These are phyloP conservation scores for Pogona vitticeps DNA, from an alignment of 2,113 vertebrate genomes.

Conservation along the genomic window DNA sequence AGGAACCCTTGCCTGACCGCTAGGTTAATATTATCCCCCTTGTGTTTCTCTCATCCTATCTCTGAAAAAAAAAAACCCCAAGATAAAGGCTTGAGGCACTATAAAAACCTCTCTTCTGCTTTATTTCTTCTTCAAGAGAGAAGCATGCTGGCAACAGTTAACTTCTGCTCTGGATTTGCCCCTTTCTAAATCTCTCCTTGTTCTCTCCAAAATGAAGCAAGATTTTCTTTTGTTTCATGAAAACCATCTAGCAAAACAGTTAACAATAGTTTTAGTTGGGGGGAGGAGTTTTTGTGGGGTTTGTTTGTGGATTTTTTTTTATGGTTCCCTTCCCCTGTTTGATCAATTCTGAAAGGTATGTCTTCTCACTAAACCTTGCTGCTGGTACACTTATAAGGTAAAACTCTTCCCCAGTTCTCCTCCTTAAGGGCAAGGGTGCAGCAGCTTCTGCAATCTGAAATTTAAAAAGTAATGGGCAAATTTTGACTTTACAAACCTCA, in stretches of 20 bases:
- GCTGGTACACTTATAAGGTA: neutral
- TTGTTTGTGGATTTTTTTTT: too few relatives aligned
- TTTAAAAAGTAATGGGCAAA: neutral
- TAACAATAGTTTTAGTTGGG: too few relatives aligned
- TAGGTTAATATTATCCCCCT: neutral
- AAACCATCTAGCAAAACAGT: neutral
- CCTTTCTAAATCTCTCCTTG: neutral
- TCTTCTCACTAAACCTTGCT: neutral
- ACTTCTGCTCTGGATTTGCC: neutral
- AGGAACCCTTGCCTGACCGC: neutral
- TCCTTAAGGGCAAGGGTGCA: neutral
- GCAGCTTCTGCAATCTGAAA: neutral
- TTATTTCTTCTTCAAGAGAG: neutral
- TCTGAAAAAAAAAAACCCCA: slow-evolving; percentile 11
- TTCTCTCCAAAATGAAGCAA: neutral
- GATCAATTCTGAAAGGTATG: neutral
- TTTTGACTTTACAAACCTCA: neutral
- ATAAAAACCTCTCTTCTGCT: neutral
- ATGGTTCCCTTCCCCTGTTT: neutral
- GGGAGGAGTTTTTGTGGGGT: too few relatives aligned
- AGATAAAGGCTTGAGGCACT: neutral
- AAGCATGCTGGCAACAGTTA: neutral
- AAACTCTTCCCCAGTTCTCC: neutral
- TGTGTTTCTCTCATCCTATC: neutral
- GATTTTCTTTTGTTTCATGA: neutral